phyloP scores from a whole-genome alignment of 1,140 invertebrate genomes.

The Sarcophaga bullata region DNA sequence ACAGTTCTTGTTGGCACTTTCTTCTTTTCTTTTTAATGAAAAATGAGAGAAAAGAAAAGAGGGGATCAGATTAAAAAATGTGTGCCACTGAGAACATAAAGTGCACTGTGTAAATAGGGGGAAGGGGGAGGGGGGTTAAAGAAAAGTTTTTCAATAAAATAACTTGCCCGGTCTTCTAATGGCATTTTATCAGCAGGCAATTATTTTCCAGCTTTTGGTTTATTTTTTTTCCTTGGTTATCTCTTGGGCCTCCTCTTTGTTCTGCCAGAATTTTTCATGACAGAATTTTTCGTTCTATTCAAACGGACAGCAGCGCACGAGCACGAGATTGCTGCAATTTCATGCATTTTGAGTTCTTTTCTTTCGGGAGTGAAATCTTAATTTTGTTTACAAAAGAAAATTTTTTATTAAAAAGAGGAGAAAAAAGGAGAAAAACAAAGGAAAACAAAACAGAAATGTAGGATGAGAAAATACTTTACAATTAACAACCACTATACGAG shows the following conservation, averaged over 20 bases:
- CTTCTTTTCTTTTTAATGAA: too few species aligned
- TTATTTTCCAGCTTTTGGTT: slow-evolving; percentile 12
- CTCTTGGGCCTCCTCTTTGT: not conserved
- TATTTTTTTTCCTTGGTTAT: not conserved
- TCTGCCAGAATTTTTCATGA: too few species aligned
- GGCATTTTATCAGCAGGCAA: slow-evolving; percentile 31
- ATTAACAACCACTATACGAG: too few species aligned
- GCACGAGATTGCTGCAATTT: not conserved
- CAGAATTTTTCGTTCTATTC: too few species aligned
- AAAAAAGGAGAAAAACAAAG: too few species aligned
- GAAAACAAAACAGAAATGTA: too few species aligned
- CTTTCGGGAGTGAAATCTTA: not conserved
- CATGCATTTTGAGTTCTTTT: not conserved
- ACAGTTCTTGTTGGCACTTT: too few species aligned
- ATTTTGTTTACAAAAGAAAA: not conserved
- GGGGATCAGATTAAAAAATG: not conserved
- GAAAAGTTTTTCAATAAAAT: slow-evolving; percentile 33
- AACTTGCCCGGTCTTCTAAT: slow-evolving; percentile 24
- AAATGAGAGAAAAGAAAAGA: too few species aligned
- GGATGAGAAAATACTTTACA: too few species aligned
- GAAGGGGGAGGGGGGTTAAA: not conserved
- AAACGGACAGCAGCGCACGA: not conserved
- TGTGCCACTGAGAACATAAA: not conserved
- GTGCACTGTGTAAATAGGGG: not conserved
- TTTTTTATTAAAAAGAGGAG: not conserved